Evolutionary conservation across 2,797 vertebrate species (phyloP), one percentile per base, ranked within the genome.

Genomic region (Malurus splendens): DNA sequence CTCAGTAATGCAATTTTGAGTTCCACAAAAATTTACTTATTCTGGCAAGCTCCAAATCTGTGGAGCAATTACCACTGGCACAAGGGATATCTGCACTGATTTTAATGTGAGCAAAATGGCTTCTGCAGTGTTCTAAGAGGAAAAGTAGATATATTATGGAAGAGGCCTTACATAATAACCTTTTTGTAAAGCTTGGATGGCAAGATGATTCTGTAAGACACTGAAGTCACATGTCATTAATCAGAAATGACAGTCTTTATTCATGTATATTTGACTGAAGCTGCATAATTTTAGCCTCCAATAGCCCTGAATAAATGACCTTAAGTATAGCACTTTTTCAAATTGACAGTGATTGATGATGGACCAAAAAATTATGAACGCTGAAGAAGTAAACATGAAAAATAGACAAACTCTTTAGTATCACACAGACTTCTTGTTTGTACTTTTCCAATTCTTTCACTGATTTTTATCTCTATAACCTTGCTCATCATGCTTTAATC

Each of bases 281-380:
- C 96, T 97, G 97, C 97, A 98, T 97, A 97, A 98, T 97, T 97
- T 97, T 97, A 97, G 97, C 98, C 98, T 98, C 98, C 97, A 97
- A 98, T 98, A 98, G 98, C 98, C 97, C 97, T 98, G 96, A 97
- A 98, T 98, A 98, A 98, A 98, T 98, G 98, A 98, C 98, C 98
- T 96, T 98, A 98, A 98, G 97, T 98, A 97, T 96, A 97, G 97
- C 97, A 97, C 97, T 98, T 97, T 98, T 98, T 98, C 98, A 98
- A 97, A 97, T 95, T 98, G 96, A 98, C 98, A 97, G 79, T 99
- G 99, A 99, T 98, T 96, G 98, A 99, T 99, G 98, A 97, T 88
- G 67, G 97, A 97, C 96, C 89, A 74, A 96, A 96, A 96, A 98
- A 98, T 98, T 98, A 98, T 97, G 96, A 98, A 98, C 97, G 97